These are phyloP conservation scores for Drosophila prostipennis DNA, from an alignment of 2,888 invertebrate species.

Conservation along the genomic window DNA sequence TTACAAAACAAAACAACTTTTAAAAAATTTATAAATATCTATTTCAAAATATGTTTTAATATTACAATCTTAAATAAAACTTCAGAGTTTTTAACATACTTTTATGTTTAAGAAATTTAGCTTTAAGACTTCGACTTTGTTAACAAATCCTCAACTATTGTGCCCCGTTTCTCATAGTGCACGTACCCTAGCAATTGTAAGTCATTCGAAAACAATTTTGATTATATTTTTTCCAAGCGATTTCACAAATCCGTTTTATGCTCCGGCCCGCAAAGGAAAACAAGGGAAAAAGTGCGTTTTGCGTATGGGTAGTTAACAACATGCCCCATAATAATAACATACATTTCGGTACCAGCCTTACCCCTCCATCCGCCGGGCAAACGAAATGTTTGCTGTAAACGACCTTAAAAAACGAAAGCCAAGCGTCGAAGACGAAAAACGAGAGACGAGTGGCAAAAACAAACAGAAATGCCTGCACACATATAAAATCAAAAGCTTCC, in stretches of 20 bases:
- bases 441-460: conserved; percentile 53
- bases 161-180: conserved; percentile 4
- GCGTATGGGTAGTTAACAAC: conserved; percentile 80
- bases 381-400: conserved; percentile 76
- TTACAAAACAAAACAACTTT: no score
- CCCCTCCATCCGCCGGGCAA: conserved; percentile 13
- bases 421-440: conserved; percentile 27
- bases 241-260: conserved; percentile 80
- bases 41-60: no score
- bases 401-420: conserved; percentile 73
- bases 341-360: conserved; percentile 50
- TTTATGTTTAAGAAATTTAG: no score
- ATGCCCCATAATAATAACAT: conserved; percentile 79
- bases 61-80: no score
- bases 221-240: conserved; percentile 82
- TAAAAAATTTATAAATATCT: no score
- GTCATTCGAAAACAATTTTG: conserved; percentile 81
- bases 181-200: conserved; percentile 64
- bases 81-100: no score
- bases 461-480: conserved; percentile 66
- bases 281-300: conserved; percentile 55
- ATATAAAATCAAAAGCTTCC: conserved; percentile 65
- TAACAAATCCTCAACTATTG: no score
- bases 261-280: conserved; percentile 36
- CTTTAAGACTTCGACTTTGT: no score